These are phyloP conservation scores for Pristionchus maxplancki DNA, from an alignment of 2,888 invertebrate genomes.

Conservation along the genomic window DNA sequence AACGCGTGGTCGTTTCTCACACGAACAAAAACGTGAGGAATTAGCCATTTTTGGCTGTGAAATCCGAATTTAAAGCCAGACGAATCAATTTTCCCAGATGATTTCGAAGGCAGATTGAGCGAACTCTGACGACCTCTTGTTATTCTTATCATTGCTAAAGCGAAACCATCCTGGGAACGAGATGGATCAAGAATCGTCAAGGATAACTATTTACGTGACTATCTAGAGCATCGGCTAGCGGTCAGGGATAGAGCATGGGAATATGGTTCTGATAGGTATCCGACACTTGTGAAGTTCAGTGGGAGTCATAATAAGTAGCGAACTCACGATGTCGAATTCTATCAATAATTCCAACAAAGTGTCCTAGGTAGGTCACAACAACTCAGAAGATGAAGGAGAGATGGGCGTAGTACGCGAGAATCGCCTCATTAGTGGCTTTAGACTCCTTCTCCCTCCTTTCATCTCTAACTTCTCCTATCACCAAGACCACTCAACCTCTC, in stretches of 20 bases:
- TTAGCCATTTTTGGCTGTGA: background rate
- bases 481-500: background rate
- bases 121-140: background rate
- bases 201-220: background rate
- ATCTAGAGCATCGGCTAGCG: background rate
- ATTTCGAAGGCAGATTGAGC: background rate
- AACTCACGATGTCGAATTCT: no score
- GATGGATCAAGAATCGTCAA: background rate
- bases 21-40: background rate
- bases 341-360: no score
- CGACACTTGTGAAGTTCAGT: background rate
- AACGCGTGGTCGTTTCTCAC: background rate
- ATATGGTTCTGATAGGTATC: background rate
- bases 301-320: no score
- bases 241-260: background rate
- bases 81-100: background rate
- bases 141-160: background rate
- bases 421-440: conserved; percentile 24
- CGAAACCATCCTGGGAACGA: background rate
- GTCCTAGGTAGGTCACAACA: no score
- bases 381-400: no score
- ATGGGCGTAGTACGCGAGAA: background rate
- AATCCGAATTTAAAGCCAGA: background rate
- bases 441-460: background rate
- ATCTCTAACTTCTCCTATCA: conserved; percentile 16